A percentile compares a stretch with the other conserved stretches of the same genome.
These are phyloP conservation scores for Gephyroberyx darwinii DNA, from an alignment of 2,797 vertebrate species.

Conservation along the genomic window DNA sequence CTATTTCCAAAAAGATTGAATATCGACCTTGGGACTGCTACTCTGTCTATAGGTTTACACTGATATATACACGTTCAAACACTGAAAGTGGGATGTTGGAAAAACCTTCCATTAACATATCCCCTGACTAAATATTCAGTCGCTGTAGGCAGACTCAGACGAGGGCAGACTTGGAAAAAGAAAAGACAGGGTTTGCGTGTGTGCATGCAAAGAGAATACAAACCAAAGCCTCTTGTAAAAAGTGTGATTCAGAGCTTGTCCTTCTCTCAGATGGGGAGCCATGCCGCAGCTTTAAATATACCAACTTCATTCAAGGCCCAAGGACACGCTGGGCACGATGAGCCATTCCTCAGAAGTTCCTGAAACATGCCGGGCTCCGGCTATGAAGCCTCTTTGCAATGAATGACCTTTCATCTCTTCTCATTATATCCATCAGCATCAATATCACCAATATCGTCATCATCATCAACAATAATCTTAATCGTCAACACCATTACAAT, in stretches of 20 bases:
- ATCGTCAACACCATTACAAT: constrained; percentile 3
- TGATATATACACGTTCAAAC: neutral
- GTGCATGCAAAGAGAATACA: constrained; percentile 31
- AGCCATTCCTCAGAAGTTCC: constrained; percentile 33
- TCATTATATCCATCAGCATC: constrained; percentile 20
- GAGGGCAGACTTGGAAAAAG: constrained; percentile 32
- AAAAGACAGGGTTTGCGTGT: constrained; percentile 27
- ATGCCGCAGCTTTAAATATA: constrained; percentile 51
- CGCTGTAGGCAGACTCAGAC: constrained; percentile 4
- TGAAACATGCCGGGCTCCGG: constrained; percentile 23
- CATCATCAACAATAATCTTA: constrained; percentile 16
- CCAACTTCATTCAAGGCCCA: constrained; percentile 28
- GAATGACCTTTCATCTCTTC: constrained; percentile 25
- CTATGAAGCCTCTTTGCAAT: constrained; percentile 33
- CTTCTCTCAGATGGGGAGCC: constrained; percentile 39
- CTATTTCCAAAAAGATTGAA: constrained; percentile 24
- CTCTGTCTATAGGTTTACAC: neutral
- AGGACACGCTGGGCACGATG: constrained; percentile 43
- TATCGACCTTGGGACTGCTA: constrained; percentile 23
- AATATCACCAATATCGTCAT: neutral
- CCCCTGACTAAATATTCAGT: constrained; percentile 19
- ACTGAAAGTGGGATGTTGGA: neutral
- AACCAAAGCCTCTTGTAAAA: constrained; percentile 49
- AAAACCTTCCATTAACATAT: constrained; percentile 3
- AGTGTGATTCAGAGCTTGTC: constrained; percentile 50